Evolutionary conservation across 2,888 invertebrate species (phyloP).

Genomic region (Cheilosia vernalis): DNA sequence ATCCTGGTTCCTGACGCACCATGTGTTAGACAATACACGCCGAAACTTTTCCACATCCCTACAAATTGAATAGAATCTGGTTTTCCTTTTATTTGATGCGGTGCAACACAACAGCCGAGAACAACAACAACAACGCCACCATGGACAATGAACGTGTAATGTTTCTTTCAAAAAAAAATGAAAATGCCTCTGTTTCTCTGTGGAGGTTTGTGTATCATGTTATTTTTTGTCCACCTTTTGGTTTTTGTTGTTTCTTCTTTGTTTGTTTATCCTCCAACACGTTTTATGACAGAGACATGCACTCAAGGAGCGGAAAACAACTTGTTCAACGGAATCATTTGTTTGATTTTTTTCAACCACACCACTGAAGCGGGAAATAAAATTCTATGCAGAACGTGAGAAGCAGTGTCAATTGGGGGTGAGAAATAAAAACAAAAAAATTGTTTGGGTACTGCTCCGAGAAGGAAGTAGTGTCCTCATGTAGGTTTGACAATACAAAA

Average conservation of each 20-base stretch:
- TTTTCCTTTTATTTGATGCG: conserved; percentile 45
- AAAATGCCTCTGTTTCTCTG: conserved; percentile 35
- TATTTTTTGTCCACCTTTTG: conserved; percentile 23
- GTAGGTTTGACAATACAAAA: neutral
- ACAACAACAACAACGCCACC: conserved; percentile 7
- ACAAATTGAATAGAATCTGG: conserved; percentile 66
- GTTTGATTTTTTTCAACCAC: conserved; percentile 46
- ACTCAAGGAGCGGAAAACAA: conserved; percentile 74
- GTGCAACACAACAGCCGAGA: conserved; percentile 22
- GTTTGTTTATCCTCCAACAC: conserved; percentile 51
- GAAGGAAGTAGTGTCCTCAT: conserved; percentile 29
- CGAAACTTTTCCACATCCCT: conserved; percentile 33
- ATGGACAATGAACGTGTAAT: conserved; percentile 57
- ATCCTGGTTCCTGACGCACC: conserved; percentile 31
- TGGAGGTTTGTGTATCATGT: neutral
- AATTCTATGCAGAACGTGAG: conserved; percentile 42
- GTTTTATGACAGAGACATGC: conserved; percentile 74
- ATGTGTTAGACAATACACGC: conserved; percentile 21
- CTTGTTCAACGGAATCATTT: conserved; percentile 71
- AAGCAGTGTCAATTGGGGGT: conserved; percentile 28
- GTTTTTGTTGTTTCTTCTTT: conserved; percentile 35
- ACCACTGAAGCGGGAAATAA: conserved; percentile 15
- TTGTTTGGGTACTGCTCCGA: too few relatives aligned
- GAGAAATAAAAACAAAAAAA: conserved; percentile 12
- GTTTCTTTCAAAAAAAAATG: conserved; percentile 43